phyloP scores from a whole-genome alignment of 1,140 invertebrate genomes.

The Apis florea region DNA sequence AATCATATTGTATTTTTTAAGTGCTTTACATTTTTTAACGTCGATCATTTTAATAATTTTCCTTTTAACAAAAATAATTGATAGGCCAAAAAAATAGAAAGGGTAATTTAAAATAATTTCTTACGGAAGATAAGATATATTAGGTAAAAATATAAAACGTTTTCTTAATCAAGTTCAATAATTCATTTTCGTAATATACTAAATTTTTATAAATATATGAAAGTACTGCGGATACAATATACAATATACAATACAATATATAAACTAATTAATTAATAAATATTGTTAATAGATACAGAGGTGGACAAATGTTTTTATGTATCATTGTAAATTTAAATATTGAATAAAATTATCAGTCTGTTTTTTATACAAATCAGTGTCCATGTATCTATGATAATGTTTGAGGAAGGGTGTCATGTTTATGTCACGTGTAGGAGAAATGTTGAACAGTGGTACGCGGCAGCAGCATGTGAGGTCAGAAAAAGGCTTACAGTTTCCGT shows the following conservation, averaged over 20 bases:
- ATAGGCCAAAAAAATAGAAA: no score
- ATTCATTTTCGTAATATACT: no score
- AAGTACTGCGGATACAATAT: no score
- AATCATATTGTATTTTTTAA: not conserved
- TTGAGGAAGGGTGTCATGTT: constrained; percentile 57
- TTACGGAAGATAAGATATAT: not conserved
- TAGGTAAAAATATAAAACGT: no score
- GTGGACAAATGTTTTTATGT: no score
- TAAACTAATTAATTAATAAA: no score
- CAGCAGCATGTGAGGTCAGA: constrained; percentile 45
- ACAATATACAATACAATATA: not conserved
- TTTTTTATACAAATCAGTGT: not conserved
- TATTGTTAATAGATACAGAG: no score
- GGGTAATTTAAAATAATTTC: not conserved
- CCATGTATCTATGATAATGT: constrained; percentile 14
- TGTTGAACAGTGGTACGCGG: constrained; percentile 29
- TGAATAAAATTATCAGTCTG: no score
- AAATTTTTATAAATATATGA: no score
- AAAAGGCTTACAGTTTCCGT: constrained; percentile 63
- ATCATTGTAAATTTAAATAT: no score
- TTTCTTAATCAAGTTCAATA: no score
- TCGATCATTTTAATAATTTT: not conserved
- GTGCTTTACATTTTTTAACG: not conserved
- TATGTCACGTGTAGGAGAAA: constrained; percentile 52
- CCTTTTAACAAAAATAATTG: no score